phyloP scores from a whole-genome alignment of 2,113 vertebrate genomes.

The Parus major region DNA sequence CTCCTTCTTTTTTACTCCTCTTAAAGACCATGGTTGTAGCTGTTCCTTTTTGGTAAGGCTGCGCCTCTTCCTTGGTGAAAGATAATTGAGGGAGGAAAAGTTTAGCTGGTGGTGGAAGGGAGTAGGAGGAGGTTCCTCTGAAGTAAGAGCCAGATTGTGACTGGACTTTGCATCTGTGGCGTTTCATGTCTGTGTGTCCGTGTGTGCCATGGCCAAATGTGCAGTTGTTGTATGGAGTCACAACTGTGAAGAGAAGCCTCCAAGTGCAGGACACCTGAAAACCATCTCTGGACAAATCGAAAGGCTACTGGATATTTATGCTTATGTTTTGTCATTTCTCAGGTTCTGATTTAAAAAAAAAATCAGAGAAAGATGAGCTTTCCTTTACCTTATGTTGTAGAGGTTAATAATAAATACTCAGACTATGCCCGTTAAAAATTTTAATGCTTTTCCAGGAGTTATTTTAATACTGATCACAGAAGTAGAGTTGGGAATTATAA shows the following conservation, averaged over 20 bases:
- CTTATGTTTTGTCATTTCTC: neutral
- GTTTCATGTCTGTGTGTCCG: neutral
- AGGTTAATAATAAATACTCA: neutral
- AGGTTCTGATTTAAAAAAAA: neutral
- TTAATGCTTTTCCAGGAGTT: neutral
- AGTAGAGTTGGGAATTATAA: neutral
- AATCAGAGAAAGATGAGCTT: neutral
- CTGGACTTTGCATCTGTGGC: neutral
- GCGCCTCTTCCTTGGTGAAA: neutral
- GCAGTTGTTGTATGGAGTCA: rapidly evolving
- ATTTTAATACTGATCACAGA: neutral
- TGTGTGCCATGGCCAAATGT: neutral
- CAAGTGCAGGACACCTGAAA: neutral
- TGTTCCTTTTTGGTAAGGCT: neutral
- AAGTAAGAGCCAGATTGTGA: neutral
- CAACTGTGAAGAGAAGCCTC: neutral
- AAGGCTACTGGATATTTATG: rapidly evolving
- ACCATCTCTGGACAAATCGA: neutral
- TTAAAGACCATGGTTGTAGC: neutral
- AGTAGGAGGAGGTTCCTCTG: neutral
- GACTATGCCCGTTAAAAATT: neutral
- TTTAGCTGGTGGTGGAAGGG: neutral
- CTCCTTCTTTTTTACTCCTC: neutral
- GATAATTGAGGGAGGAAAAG: neutral
- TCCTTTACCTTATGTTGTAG: neutral